These are phyloP conservation scores for Agrotis clavis DNA, from an alignment of 2,888 invertebrate genomes.

Conservation along the genomic window DNA sequence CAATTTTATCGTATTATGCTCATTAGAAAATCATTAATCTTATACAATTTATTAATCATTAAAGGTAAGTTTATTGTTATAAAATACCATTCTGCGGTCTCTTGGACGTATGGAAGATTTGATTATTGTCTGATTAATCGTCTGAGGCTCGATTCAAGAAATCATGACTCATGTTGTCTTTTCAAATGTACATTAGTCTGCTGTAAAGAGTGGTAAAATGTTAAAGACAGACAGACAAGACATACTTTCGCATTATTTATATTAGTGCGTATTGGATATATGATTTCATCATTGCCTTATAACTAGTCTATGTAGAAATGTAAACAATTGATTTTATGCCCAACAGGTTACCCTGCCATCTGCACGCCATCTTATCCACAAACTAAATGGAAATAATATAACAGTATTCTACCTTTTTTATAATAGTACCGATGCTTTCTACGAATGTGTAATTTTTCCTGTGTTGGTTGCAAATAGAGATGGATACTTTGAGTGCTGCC, in stretches of 20 bases:
- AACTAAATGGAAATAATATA: slow-evolving; percentile 5
- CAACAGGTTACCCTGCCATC: neutral
- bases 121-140: neutral
- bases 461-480: slow-evolving; percentile 94
- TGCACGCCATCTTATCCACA: neutral
- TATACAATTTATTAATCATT: slow-evolving; percentile 7
- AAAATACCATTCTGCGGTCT: neutral
- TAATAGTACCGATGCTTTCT: slow-evolving; percentile 95
- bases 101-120: neutral
- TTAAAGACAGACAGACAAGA: neutral
- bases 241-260: neutral
- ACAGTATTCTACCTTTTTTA: slow-evolving; percentile 90
- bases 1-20: neutral
- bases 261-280: neutral
- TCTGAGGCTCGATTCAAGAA: neutral
- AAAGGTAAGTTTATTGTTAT: neutral
- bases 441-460: slow-evolving; percentile 93
- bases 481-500: slow-evolving; percentile 94
- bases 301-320: neutral
- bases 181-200: neutral
- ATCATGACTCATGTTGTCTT: neutral
- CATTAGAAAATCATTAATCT: neutral
- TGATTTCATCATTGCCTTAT: neutral
- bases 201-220: neutral
- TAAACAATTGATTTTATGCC: neutral